These are phyloP conservation scores for Pelodiscus sinensis DNA, from an alignment of 2,113 vertebrate species.

Conservation along the genomic window DNA sequence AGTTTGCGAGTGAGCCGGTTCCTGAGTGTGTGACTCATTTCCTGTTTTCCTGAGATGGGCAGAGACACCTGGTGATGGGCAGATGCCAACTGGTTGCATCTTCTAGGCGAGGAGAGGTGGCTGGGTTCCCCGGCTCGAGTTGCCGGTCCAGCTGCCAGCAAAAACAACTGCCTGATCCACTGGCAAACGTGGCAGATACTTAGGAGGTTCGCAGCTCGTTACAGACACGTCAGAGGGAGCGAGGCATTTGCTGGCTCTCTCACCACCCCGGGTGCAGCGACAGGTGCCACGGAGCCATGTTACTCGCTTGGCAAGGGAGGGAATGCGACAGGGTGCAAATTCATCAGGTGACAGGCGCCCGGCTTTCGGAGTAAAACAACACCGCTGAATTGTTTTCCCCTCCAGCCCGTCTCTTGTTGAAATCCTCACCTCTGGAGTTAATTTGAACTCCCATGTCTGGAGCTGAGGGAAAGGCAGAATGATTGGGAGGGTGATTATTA, in stretches of 20 bases:
- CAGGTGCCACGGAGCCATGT: not conserved
- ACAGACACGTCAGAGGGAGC: not conserved
- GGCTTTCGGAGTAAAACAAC: not conserved
- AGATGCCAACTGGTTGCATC: constrained; percentile 14
- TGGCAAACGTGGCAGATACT: not conserved
- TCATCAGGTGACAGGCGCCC: not conserved
- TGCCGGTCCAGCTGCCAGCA: not conserved
- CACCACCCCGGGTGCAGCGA: not conserved
- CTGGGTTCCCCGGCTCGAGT: not conserved
- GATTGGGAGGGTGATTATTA: not conserved
- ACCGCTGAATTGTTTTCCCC: not conserved
- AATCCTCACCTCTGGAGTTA: not conserved
- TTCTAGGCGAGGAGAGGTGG: not conserved
- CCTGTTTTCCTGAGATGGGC: not conserved
- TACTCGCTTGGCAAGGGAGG: not conserved
- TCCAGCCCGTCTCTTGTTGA: not conserved
- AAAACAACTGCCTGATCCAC: not conserved
- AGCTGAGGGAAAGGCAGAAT: not conserved
- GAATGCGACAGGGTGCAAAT: accelerated
- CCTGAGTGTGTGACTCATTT: not conserved
- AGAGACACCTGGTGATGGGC: not conserved
- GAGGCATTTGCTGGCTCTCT: not conserved
- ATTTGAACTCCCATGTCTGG: not conserved
- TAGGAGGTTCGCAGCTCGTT: not conserved
- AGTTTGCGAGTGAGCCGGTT: not conserved